phyloP scores from a whole-genome alignment of 2,888 invertebrate species.

The Philopedon plagiatum region DNA sequence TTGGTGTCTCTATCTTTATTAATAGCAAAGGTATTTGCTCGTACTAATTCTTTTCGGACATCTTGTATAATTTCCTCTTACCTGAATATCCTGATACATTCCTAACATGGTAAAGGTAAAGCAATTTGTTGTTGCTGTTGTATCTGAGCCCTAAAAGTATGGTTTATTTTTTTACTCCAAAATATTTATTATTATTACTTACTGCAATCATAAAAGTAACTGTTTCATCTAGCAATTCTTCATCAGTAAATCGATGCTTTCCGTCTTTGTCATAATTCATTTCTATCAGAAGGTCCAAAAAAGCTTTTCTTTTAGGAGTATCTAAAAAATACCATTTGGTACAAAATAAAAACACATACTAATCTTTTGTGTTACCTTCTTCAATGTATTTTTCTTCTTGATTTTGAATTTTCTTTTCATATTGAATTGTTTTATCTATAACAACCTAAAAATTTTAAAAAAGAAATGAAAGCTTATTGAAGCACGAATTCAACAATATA shows the following conservation, averaged over 20 bases:
- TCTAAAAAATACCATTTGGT: constrained; percentile 53
- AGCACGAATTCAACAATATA: too few species aligned
- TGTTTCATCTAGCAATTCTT: constrained; percentile 74
- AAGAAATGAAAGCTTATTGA: not conserved
- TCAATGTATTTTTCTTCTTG: constrained; percentile 25
- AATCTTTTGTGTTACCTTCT: constrained; percentile 22
- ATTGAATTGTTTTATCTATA: constrained; percentile 47
- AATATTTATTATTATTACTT: constrained; percentile 56
- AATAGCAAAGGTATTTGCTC: too few species aligned
- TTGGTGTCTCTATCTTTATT: too few species aligned
- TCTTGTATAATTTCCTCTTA: too few species aligned
- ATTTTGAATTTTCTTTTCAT: constrained; percentile 37
- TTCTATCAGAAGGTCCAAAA: constrained; percentile 70
- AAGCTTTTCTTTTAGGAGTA: constrained; percentile 66
- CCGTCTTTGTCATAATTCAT: constrained; percentile 66
- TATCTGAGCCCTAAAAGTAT: constrained; percentile 60
- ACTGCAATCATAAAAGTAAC: constrained; percentile 73
- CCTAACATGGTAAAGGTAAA: constrained; percentile 60
- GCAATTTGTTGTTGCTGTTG: constrained; percentile 57
- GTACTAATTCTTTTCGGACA: too few species aligned
- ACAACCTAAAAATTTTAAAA: constrained; percentile 50
- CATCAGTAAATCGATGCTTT: constrained; percentile 68
- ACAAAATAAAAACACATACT: not conserved
- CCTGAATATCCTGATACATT: constrained; percentile 59
- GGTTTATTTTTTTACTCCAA: too few species aligned